Conservation (phyloP, 1,140 invertebrate species). For the Lasioglossum baleicum region DNA sequence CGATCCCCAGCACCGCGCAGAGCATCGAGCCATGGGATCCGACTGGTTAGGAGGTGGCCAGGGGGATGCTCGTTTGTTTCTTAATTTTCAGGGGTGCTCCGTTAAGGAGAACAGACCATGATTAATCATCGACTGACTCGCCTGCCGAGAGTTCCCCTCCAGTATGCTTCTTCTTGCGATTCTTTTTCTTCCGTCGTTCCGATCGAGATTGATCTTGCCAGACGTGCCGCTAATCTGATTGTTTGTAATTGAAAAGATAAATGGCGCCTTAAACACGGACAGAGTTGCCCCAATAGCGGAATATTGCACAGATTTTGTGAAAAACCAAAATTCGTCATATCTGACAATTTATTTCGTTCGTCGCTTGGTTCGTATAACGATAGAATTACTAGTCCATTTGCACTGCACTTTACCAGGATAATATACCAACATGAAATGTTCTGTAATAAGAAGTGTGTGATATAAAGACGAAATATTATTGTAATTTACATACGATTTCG, state of each 20-base stretch:
- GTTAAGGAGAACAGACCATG: not conserved
- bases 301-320: not conserved
- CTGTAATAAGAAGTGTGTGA: too few species aligned
- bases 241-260: not conserved
- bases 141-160: not conserved
- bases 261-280: not conserved
- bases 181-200: not conserved
- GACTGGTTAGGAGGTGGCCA: not conserved
- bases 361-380: too few species aligned
- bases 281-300: not conserved
- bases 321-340: too few species aligned
- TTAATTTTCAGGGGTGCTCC: not conserved
- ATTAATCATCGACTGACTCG: not conserved
- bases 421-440: too few species aligned
- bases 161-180: not conserved
- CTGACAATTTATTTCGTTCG: too few species aligned
- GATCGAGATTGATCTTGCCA: slow-evolving; percentile 5
- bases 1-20: not conserved
- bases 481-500: too few species aligned
- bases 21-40: not conserved
- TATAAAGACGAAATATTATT: too few species aligned
- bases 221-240: not conserved
- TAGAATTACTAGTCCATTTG: too few species aligned
- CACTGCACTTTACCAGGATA: too few species aligned
- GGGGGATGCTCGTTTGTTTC: not conserved